Base-by-base conservation (phyloP, 2,797 vertebrate genomes). In the Rhinella marina region DNA sequence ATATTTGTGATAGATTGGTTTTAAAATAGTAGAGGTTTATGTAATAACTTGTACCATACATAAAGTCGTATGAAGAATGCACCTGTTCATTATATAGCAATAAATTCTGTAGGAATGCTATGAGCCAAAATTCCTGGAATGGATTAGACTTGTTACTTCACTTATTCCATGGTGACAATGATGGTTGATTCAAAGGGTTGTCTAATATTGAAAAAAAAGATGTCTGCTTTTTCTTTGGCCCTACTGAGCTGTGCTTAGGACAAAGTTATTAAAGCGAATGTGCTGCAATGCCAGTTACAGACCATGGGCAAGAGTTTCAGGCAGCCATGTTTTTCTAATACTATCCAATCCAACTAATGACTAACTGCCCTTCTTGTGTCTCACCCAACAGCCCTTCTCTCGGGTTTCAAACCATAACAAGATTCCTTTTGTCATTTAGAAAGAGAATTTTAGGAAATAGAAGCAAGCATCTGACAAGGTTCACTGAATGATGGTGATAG, bases 1-100 rank as follows among this genome's bases (percentile, higher is more conserved):
- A 57, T 78, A 83, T 83, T 83, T 48, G 62, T 50, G 25, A 75
- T 27, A 85, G 59, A 77, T 66, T 75, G 29, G 52, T 83, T 83
- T 9, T 19, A 85, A 66, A 32, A 23, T 80, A 73, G 76, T 54
- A 32, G 21, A 85, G 50, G 8, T 64, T 52, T 75, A 88, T 73
- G 56, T 80, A 56, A 64, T 13, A 85, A 14, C 29, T 41, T 41
- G 68, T 41, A 70, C 27, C 17, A 14, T 70, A 29, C 25, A 70
- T 19, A 41, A 72, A 72, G 32, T 32, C 7, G 41, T 41, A 7
- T 8, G 27, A 70, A 14, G 3, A 6, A 70, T 16, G 14, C 3
- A 70, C 66, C 13, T 72, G 16, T 21, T 7, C 7, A 48, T 72
- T 72, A 72, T 41, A 72, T 10, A 72, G 7, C 70, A 7, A 19